Base-by-base conservation (phyloP, 2,888 invertebrate species). In the Hydriomena furcata region DNA sequence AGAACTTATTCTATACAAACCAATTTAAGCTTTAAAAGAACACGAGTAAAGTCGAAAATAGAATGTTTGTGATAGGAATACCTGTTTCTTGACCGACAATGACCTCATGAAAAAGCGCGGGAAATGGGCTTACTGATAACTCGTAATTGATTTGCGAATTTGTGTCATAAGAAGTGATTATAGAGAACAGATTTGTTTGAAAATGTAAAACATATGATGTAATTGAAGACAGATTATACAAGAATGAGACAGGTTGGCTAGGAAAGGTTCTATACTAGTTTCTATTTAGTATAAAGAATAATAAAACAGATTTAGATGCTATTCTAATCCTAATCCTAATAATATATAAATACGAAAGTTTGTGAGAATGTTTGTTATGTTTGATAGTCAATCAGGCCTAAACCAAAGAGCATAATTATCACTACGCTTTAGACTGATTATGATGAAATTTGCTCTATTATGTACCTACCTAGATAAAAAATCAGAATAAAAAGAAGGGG, bases 61-160 rank as follows among this genome's bases (percentile, higher is more conserved):
- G 1, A 21, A 31, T 60, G 46, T 5, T 5, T 1, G 0, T 2
- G 3, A 44, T 41, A 41, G 21, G 34, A 73, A 80, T 83, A 84
- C 84, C 84, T 84, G 84, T 83, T 83, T 73, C 66, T 64, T 83
- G 84, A 83, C 84, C 84, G 84, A 76, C 77, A 81, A 71, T 84
- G 81, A 84, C 82, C 84, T 82, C 74, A 71, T 76, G 74, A 80
- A 82, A 78, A 83, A 79, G 79, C 78, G 81, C 74, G 80, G 78
- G 78, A 79, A 79, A 76, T 50, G 47, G 34, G 49, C 41, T 58
- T 45, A 69, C 64, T 65, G 63, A 59, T 68, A 55, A 65, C 61
- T 57, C 47, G 38, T 13, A 21, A n/a, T 8, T n/a, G 43, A 28
- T 51, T 41, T 38, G 27, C 17, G 20, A 58, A 42, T 42, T 41